Conservation (phyloP, 2,113 vertebrate genomes). For the Vulpes ferrilata region DNA sequence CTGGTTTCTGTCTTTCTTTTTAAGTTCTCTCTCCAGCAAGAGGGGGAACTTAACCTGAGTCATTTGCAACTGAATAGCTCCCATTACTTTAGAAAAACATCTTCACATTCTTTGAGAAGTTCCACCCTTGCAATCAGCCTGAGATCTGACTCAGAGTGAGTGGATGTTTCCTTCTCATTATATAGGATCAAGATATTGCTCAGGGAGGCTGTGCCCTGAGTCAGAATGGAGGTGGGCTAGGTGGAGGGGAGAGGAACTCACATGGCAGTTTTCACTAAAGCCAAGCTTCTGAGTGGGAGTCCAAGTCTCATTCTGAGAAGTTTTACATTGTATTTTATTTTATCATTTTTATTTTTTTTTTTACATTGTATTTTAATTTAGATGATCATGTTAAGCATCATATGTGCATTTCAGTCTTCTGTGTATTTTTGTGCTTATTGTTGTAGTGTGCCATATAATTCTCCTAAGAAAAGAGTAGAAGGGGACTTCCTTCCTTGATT, state of each 20-base stretch:
- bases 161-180: not conserved
- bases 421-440: not conserved
- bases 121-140: not conserved
- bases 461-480: not conserved
- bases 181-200: not conserved
- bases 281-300: not conserved
- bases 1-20: not conserved
- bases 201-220: not conserved
- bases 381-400: not conserved
- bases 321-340: not conserved
- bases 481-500: not conserved
- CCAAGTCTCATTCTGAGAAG: not conserved
- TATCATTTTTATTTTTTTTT: not conserved
- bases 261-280: not conserved
- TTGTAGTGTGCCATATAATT: not conserved
- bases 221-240: not conserved
- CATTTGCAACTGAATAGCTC: not conserved
- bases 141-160: not conserved
- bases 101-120: not conserved
- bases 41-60: not conserved
- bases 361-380: not conserved
- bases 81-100: not conserved
- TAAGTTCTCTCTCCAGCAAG: not conserved
- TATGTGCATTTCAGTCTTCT: not conserved
- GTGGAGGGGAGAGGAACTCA: not conserved